Evolutionary conservation across 2,797 vertebrate species (phyloP), one percentile per base, ranked within the genome.

Genomic region (Masticophis lateralis): DNA sequence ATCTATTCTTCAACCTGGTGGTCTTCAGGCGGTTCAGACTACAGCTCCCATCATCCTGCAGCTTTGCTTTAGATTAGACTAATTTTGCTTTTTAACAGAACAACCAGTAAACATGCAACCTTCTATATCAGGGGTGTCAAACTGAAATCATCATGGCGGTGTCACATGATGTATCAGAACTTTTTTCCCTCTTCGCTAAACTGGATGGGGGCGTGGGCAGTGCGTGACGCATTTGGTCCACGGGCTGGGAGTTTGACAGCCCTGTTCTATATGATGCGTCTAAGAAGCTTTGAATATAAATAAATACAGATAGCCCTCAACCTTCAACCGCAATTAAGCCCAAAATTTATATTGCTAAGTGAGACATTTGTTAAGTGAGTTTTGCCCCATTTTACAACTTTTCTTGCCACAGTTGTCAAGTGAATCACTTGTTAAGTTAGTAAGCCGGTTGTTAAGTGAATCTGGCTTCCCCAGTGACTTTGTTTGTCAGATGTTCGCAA

Each of bases 161-260:
- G 0, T 60, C 59, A 25, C 7, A 0, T 60, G 20, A 60, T 2
- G 1, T 60, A 60, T 25, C 2, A 2, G 59, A 18, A 59, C 18
- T 20, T 59, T 59, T 20, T 51, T 59, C 7, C 57, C 18, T 20
- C 57, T 59, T 59, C 18, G 57, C 18, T 59, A 59, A 59, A 59
- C 57, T 5, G 0, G 14, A 16, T 18, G 16, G 14, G 57, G 57
- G 5, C 3, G 0, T 18, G 57, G 16, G 5, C 57, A 18, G 57
- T 5, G 1, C 0, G 5, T 20, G 57, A 59, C 18, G 1, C 18
- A 59, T 59, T 18, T 5, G 4, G 57, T 5, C 18, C 0, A 7
- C 0, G 6, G 5, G 57, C 5, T 0, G 0, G 57, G 57, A 59
- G 5, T 59, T 59, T 59, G 57, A 20, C 57, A 59, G 57, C 18